Evolutionary conservation across 2,888 invertebrate genomes (phyloP).

Genomic region (Zootermopsis nevadensis): DNA sequence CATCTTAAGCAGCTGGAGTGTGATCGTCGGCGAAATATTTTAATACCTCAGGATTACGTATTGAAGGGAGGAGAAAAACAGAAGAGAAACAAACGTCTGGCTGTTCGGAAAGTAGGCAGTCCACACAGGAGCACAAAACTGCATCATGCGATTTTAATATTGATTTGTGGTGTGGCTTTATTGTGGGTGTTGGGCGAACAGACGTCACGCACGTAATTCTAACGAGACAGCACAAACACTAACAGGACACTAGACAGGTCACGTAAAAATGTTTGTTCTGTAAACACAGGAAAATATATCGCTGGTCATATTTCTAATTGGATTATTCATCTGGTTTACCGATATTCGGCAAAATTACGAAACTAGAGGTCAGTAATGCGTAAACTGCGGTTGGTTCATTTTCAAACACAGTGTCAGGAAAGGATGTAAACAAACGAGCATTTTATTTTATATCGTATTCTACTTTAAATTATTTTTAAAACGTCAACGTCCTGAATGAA

Average conservation of each 20-base stretch:
- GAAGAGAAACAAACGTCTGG: neutral
- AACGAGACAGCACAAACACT: neutral
- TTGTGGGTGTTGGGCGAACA: neutral
- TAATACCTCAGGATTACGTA: slow-evolving; percentile 4
- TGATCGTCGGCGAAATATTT: slow-evolving; percentile 2
- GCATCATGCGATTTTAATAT: slow-evolving; percentile 13
- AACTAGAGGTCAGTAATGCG: no score
- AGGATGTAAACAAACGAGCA: no score
- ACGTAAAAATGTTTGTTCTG: no score
- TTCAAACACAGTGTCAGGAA: no score
- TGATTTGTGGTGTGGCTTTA: neutral
- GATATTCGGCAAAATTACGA: no score
- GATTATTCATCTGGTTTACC: no score
- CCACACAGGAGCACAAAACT: neutral
- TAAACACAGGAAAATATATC: no score
- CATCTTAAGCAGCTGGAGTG: neutral
- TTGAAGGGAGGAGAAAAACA: neutral
- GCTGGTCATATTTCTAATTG: no score
- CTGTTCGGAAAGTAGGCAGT: neutral
- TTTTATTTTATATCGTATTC: no score
- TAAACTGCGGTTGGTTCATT: no score
- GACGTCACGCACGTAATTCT: neutral
- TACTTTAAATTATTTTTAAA: no score
- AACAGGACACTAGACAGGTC: neutral
- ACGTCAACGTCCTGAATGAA: no score